Base-by-base conservation (phyloP, 1,140 invertebrate genomes). In the Eumeta japonica region DNA sequence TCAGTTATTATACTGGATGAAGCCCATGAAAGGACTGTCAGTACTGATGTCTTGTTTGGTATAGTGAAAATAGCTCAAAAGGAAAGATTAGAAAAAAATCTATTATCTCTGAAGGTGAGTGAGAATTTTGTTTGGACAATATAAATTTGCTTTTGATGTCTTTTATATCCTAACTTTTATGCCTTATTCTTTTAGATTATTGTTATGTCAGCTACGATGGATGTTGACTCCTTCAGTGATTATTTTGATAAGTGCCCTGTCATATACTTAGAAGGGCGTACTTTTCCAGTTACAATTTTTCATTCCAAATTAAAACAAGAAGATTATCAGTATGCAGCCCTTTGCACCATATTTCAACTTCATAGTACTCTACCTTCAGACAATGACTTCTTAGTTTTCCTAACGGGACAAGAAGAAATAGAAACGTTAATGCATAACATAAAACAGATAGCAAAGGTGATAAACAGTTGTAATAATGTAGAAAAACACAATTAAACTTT, bases 361-460 rank as follows among this genome's bases (percentile, higher is more conserved):
- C 94, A 98, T 77, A 81, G 83, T 41, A 81, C 87, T 56, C 80
- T 85, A 41, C 90, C 90, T 7, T 65, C 84, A 13, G 87, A 85
- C 52, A 80, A 88, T 52, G 93, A 97, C 64, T 90, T 99, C 58
- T 76, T 99, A 19, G 89, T 98, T n/a, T 99, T 99, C 77, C 76
- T 98, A 30, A 98, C 96, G 42, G 97, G 97, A 2, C 94, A 98
- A 78, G 96, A 99, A 68, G 97, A 99, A 82, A 98, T 99, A 50
- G 94, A 98, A 76, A 81, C 86, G 2, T 83, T 92, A 39, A 88
- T 84, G 24, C 75, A 81, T 39, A 86, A 84, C 56, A 88, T 94
- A 1, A 79, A 83, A 49, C 80, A 87, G 52, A 81, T 92, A 38
- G 80, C 82, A 3, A 89, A 86, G 64, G 84, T 81, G 62, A 58